Base-by-base conservation (phyloP, 2,113 vertebrate species). In the Sinocyclocheilus rhinocerous region DNA sequence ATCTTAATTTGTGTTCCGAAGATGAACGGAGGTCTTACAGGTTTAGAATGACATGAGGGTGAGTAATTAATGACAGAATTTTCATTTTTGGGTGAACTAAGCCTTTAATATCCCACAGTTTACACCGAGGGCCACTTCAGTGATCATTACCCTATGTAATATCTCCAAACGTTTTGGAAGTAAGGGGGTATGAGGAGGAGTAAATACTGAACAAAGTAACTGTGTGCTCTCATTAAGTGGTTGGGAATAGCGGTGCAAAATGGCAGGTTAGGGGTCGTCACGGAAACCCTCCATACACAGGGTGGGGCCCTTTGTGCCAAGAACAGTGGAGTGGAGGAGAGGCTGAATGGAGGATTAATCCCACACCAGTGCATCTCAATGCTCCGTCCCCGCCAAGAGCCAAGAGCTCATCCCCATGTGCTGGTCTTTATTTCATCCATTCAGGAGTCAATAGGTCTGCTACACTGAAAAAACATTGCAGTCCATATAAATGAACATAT, bases 321-420 rank as follows among this genome's bases (percentile, higher is more conserved):
- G 69, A 70, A 88, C 0, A 76, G 89, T 36, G 87, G 87, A 93
- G 91, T 91, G 93, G 93, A 93, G 93, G 92, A 93, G 55, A 1
- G 91, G 89, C 80, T 95, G 93, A 95, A 95, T 93, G 72, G 89
- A 87, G 93, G 93, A 95, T 95, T 95, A 95, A 95, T 92, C 93
- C 90, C 89, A 92, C 76, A 90, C 92, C 91, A 95, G 90, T 93
- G 93, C 88, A 89, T 92, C 90, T 94, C 92, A 94, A 95, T 94
- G 80, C 88, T 75, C 61, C n/a, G 12, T 75, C 81, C 75, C 86
- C 76, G 36, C 89, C 82, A 85, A 86, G 90, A 86, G 84, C 88
- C 83, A 57, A 72, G 83, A 76, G 85, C 91, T 86, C 81, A 84
- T 92, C 94, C 92, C 90, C 91, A 94, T 94, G 92, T 92, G 92